Evolutionary conservation across 92 coral and sea anemone species (phyloP).

Genomic region (Porites lobata): DNA sequence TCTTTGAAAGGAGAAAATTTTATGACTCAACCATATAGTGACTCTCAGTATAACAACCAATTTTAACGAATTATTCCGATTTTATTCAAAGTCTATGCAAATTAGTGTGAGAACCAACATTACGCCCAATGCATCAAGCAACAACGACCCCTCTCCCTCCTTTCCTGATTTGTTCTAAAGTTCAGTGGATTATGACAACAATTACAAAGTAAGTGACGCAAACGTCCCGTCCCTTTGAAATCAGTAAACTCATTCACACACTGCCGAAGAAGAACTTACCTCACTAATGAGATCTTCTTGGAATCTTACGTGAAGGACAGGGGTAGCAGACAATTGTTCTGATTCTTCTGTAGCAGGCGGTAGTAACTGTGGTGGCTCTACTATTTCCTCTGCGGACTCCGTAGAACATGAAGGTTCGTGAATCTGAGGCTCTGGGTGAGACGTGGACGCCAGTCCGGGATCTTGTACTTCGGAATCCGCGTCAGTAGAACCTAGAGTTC

Average conservation of each 20-base stretch:
- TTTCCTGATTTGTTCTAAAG: background rate
- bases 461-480: constrained; percentile 23
- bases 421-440: constrained; percentile 32
- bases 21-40: constrained; percentile 16
- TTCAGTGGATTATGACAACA: constrained; percentile 8
- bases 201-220: constrained; percentile 22
- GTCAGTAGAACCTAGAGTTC: constrained; percentile 13
- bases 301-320: constrained; percentile 28
- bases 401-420: constrained; percentile 30
- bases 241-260: constrained; percentile 25
- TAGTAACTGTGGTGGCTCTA: constrained; percentile 19
- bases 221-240: constrained; percentile 22
- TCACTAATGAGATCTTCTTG: constrained; percentile 35
- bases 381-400: constrained; percentile 33
- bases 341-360: constrained; percentile 30
- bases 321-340: constrained; percentile 31
- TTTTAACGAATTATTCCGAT: constrained; percentile 20
- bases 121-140: constrained; percentile 8
- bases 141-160: constrained; percentile 9
- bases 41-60: constrained; percentile 25
- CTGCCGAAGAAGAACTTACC: constrained; percentile 34
- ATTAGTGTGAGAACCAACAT: background rate
- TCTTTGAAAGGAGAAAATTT: constrained; percentile 29
- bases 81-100: constrained; percentile 12
- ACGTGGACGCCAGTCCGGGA: constrained; percentile 21